Conservation (phyloP, 1,140 invertebrate genomes). For the Mya arenaria region DNA sequence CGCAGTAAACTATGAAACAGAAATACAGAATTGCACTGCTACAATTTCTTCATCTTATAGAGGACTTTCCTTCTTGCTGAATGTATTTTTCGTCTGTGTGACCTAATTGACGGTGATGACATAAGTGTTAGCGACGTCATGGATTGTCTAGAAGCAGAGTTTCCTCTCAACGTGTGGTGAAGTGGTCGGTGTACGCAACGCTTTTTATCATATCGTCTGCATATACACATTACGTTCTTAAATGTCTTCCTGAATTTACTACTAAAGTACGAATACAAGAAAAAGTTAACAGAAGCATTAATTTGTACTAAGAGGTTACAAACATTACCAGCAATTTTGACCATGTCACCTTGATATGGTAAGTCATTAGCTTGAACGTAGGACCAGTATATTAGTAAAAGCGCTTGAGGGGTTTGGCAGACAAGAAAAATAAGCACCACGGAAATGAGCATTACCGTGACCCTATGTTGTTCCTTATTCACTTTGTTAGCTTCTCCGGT, state of each 20-base stretch:
- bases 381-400: conserved; percentile 68
- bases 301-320: conserved; percentile 88
- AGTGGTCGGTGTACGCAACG: too few species aligned
- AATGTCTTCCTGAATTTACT: conserved; percentile 89
- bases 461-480: conserved; percentile 80
- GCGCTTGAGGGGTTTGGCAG: conserved; percentile 87
- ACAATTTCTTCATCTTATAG: too few species aligned
- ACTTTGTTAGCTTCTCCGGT: conserved; percentile 59
- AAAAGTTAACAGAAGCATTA: conserved; percentile 89
- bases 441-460: conserved; percentile 89
- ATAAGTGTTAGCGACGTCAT: too few species aligned
- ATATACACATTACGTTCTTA: conserved; percentile 83
- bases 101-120: too few species aligned
- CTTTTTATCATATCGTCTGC: too few species aligned
- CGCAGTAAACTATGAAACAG: too few species aligned
- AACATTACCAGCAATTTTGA: conserved; percentile 86
- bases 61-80: too few species aligned
- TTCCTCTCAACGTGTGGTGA: too few species aligned
- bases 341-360: conserved; percentile 65
- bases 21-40: too few species aligned
- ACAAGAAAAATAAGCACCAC: conserved; percentile 89
- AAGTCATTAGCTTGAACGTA: conserved; percentile 59
- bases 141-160: too few species aligned
- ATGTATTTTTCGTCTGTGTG: too few species aligned
- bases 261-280: conserved; percentile 90